Conservation (phyloP, 2,888 invertebrate species). For the Amphiduros pacificus region DNA sequence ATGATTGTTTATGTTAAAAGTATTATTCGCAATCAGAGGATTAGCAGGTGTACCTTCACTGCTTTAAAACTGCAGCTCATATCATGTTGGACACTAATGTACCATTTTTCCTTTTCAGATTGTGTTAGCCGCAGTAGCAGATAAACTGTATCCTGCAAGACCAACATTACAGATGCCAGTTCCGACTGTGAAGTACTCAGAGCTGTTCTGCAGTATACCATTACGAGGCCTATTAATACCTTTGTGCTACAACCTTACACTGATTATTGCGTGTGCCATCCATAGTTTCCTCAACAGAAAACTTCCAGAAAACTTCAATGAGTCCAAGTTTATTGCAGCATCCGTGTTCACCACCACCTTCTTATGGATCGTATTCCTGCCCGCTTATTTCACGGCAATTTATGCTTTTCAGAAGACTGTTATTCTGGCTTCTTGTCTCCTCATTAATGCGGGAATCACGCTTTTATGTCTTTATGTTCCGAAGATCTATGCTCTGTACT, state of each 20-base stretch:
- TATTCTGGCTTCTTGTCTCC: slow-evolving; percentile 18
- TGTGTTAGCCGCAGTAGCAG: too few species aligned
- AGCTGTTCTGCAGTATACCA: slow-evolving; percentile 37
- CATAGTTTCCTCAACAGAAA: slow-evolving; percentile 25
- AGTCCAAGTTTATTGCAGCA: slow-evolving; percentile 29
- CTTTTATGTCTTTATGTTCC: slow-evolving; percentile 23
- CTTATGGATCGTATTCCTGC: slow-evolving; percentile 27
- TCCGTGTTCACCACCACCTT: slow-evolving; percentile 28
- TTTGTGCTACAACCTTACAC: slow-evolving; percentile 28
- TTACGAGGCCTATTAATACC: slow-evolving; percentile 36
- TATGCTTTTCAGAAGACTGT: slow-evolving; percentile 17
- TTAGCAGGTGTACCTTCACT: too few species aligned
- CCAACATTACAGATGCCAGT: slow-evolving; percentile 30
- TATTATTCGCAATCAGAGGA: too few species aligned
- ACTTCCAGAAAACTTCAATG: slow-evolving; percentile 31
- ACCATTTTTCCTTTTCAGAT: too few species aligned
- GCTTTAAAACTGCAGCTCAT: too few species aligned
- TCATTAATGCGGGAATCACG: slow-evolving; percentile 25
- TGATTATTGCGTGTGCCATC: slow-evolving; percentile 20
- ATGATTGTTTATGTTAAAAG: too few species aligned
- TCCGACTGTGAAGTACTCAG: slow-evolving; percentile 35
- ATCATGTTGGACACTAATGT: too few species aligned
- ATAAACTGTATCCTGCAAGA: too few species aligned
- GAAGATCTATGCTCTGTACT: slow-evolving; percentile 24
- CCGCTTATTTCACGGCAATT: slow-evolving; percentile 25